Percentiles rank a stretch among this genome's conserved stretches.
These are phyloP conservation scores for Pimpla rufipes DNA, from an alignment of 2,888 invertebrate genomes.

Conservation along the genomic window DNA sequence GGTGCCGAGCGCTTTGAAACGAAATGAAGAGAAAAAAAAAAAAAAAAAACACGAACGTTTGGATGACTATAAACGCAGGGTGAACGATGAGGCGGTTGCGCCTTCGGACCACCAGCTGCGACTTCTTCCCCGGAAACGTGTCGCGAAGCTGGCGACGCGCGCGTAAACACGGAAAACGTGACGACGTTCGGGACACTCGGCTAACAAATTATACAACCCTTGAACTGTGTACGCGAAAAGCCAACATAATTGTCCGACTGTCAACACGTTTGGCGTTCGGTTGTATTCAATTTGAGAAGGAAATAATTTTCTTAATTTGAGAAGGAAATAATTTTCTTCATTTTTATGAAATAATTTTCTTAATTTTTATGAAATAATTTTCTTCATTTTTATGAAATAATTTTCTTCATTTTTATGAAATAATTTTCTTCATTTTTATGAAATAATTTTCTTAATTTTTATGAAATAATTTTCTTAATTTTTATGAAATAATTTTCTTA, in stretches of 20 bases:
- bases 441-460: too few relatives aligned
- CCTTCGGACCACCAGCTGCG: constrained; percentile 67
- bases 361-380: too few relatives aligned
- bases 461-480: too few relatives aligned
- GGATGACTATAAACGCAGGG: constrained; percentile 18
- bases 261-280: not conserved
- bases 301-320: too few relatives aligned
- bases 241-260: constrained; percentile 33
- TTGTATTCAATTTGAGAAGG: not conserved
- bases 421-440: too few relatives aligned
- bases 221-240: constrained; percentile 13
- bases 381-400: too few relatives aligned
- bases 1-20: not conserved
- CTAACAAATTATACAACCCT: constrained; percentile 50
- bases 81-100: constrained; percentile 30
- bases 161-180: constrained; percentile 76
- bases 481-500: too few relatives aligned
- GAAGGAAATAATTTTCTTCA: too few relatives aligned
- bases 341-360: too few relatives aligned
- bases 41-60: not conserved
- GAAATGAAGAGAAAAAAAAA: constrained; percentile 22
- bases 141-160: constrained; percentile 51
- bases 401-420: too few relatives aligned
- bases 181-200: constrained; percentile 66
- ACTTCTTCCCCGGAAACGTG: constrained; percentile 64